Evolutionary conservation across 1,140 invertebrate species (phyloP).

Genomic region (Drosophila ironensis): DNA sequence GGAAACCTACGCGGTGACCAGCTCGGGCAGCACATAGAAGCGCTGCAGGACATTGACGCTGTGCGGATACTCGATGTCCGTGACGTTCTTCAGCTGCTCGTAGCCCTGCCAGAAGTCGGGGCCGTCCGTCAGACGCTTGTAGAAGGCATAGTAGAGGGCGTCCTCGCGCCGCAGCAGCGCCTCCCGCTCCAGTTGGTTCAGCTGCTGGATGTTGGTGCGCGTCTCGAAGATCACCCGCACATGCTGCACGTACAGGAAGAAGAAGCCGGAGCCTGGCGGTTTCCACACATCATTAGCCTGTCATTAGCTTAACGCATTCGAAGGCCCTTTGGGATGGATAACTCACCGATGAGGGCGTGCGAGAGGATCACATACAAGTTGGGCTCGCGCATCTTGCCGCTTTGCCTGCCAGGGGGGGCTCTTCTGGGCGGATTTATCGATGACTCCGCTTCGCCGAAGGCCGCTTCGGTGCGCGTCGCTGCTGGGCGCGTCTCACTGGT

Average conservation of each 20-base stretch:
- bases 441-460: too few relatives aligned
- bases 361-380: conserved; percentile 69
- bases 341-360: conserved; percentile 74
- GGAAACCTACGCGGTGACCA: conserved; percentile 66
- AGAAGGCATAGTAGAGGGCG: conserved; percentile 79
- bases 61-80: conserved; percentile 76
- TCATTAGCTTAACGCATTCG: not conserved
- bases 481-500: conserved; percentile 22
- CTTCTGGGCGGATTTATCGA: not conserved
- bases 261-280: conserved; percentile 75
- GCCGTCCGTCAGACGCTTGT: conserved; percentile 73
- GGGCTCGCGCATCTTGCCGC: conserved; percentile 66
- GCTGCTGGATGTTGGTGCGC: conserved; percentile 68
- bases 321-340: conserved; percentile 2
- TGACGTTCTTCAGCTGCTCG: conserved; percentile 67
- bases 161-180: conserved; percentile 68
- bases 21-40: conserved; percentile 76
- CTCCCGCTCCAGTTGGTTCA: conserved; percentile 72
- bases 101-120: conserved; percentile 70
- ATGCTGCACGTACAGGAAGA: conserved; percentile 79
- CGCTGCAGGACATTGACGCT: conserved; percentile 74
- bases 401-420: conserved; percentile 6
- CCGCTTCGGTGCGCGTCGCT: too few relatives aligned
- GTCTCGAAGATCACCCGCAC: conserved; percentile 73
- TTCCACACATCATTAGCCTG: too few relatives aligned